phyloP scores from a whole-genome alignment of 1,140 invertebrate genomes.

The Rhagoletis zephyria region DNA sequence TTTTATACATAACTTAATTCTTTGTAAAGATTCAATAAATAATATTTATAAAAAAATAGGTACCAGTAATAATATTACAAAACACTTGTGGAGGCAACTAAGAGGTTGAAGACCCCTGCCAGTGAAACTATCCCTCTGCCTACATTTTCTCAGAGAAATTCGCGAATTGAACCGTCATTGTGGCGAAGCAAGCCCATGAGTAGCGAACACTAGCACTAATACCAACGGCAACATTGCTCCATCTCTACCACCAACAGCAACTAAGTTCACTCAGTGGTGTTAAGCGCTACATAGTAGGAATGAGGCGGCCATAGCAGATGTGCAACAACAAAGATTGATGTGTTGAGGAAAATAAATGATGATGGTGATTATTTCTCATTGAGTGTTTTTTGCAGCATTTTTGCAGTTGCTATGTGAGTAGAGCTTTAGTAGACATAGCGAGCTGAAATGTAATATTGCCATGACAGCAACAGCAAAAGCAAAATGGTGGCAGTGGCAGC shows the following conservation, averaged over 20 bases:
- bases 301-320: conserved; percentile 6
- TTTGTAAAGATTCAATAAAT: too few relatives aligned
- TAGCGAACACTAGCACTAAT: neutral
- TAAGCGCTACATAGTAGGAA: neutral
- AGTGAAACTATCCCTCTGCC: too few relatives aligned
- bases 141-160: too few relatives aligned
- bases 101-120: too few relatives aligned
- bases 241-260: neutral
- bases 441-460: conserved; percentile 43
- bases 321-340: conserved; percentile 56
- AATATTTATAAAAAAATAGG: too few relatives aligned
- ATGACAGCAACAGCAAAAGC: conserved; percentile 43
- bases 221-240: neutral
- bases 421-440: neutral
- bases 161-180: too few relatives aligned
- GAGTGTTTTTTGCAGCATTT: conserved; percentile 26
- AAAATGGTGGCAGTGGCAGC: neutral
- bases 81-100: too few relatives aligned
- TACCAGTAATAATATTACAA: too few relatives aligned
- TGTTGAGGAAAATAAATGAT: conserved; percentile 56
- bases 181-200: neutral
- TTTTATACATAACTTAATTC: too few relatives aligned
- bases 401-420: neutral
- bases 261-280: neutral
- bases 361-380: conserved; percentile 57